Percentiles rank a stretch among this genome's conserved stretches.
These are phyloP conservation scores for Cantharis lateralis DNA, from an alignment of 2,888 invertebrate species.

Conservation along the genomic window DNA sequence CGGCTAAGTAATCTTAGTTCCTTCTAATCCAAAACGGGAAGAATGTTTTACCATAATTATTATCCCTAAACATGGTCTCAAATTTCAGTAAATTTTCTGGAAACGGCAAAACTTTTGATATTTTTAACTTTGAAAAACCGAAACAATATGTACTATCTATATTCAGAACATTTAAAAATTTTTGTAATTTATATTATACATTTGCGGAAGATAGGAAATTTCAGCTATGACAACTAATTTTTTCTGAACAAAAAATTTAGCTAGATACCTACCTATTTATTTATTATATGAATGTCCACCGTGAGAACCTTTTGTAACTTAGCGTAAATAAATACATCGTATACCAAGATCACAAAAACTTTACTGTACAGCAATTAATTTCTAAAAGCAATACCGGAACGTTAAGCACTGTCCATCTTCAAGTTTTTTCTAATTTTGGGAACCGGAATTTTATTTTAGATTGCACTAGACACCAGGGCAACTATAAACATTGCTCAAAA, in stretches of 20 bases:
- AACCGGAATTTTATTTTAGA: not conserved
- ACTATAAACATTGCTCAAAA: no score
- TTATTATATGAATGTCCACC: constrained; percentile 18
- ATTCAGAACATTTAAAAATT: not conserved
- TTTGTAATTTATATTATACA: not conserved
- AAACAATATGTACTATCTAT: no score
- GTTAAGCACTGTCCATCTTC: constrained; percentile 6
- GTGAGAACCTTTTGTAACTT: constrained; percentile 21
- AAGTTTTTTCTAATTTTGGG: constrained; percentile 1
- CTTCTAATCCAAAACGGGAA: no score
- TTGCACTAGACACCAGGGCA: not conserved
- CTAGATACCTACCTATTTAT: not conserved
- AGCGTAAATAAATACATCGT: constrained; percentile 25
- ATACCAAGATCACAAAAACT: constrained; percentile 22
- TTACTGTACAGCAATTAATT: constrained; percentile 18
- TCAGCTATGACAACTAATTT: not conserved
- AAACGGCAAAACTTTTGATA: no score
- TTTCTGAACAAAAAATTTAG: not conserved
- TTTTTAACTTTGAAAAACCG: no score
- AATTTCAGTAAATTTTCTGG: no score
- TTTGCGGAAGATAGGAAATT: not conserved
- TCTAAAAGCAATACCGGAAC: constrained; percentile 16
- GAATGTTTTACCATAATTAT: no score
- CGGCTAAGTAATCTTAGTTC: no score
- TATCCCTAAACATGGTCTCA: no score